Base-by-base conservation (phyloP, 2,888 invertebrate genomes). In the Mylabris sibirica region DNA sequence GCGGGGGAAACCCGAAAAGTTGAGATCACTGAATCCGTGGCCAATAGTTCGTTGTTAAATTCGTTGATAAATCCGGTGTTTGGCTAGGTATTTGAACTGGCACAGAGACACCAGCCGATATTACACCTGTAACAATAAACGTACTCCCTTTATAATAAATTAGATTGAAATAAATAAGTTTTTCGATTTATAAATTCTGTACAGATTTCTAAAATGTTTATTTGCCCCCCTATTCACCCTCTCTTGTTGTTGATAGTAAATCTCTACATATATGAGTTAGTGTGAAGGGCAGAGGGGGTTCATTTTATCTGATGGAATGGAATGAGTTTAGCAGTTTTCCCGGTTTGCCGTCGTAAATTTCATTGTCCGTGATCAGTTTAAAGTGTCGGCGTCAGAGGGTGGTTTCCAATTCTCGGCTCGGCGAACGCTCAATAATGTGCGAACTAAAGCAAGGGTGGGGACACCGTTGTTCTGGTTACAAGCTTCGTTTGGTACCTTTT, bases 21-120 rank as follows among this genome's bases (percentile, higher is more conserved):
- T 93, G 92, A 87, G 93, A 95, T 96, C 97, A 94, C 92, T 94
- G 95, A 86, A 96, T 91, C 85, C 95, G 88, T 44, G 95, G 94
- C 96, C 96, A 96, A 86, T 96, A 96, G 88, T 93, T 95, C 62
- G 89, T 87, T 30, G 84, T 79, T 65, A 84, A 77, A 88, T 93
- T 94, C 71, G 89, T 86, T 77, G 93, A 88, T 84, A 93, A 88
- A 85, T 93, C 94, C 74, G 92, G 90, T 79, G 90, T 90, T 85
- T 94, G 93, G 78, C 94, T 95, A 64, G 95, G 95, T 82, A 96
- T 95, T 88, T 96, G 96, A 72, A 96, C 94, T 61, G 96, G 96
- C 65, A 96, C 96, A 71, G 95, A 95, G 64, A 96, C 95, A 30
- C 96, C 96, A 70, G 96, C 95, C 70, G 96, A 95, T 88, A 96